phyloP scores from a whole-genome alignment of 1,140 invertebrate species.

The Thereuonema tuberculata region DNA sequence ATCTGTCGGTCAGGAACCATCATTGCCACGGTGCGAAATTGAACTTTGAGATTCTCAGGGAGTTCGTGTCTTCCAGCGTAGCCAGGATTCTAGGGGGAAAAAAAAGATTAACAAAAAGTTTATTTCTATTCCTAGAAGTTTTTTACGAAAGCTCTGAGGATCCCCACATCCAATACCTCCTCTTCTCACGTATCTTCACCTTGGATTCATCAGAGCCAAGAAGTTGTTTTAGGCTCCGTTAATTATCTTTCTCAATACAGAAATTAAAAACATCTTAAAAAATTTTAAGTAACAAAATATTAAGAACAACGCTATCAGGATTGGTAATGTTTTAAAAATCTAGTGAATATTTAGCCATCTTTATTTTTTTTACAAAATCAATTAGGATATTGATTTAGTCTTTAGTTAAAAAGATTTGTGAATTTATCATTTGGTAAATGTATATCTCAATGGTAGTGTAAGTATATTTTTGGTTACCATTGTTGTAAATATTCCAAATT shows the following conservation, averaged over 20 bases:
- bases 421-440: too few relatives aligned
- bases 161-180: too few relatives aligned
- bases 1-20: slow-evolving; percentile 97
- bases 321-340: too few relatives aligned
- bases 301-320: background rate
- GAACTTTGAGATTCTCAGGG: slow-evolving; percentile 94
- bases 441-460: too few relatives aligned
- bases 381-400: background rate
- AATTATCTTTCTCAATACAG: too few relatives aligned
- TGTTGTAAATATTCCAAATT: slow-evolving; percentile 94
- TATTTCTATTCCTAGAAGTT: too few relatives aligned
- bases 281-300: background rate
- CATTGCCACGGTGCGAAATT: slow-evolving; percentile 95
- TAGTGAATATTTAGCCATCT: background rate
- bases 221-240: too few relatives aligned
- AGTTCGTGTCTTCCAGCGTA: slow-evolving; percentile 91
- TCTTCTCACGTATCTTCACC: too few relatives aligned
- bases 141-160: too few relatives aligned
- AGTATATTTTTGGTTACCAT: slow-evolving; percentile 70
- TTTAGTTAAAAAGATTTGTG: too few relatives aligned
- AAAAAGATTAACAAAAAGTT: slow-evolving; percentile 1
- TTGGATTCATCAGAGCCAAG: too few relatives aligned
- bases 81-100: slow-evolving; percentile 88
- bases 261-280: too few relatives aligned
- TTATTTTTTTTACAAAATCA: background rate